Evolutionary conservation across 2,113 vertebrate genomes (phyloP), one percentile per base, ranked within the genome.

Genomic region (Chelonoidis abingdonii): DNA sequence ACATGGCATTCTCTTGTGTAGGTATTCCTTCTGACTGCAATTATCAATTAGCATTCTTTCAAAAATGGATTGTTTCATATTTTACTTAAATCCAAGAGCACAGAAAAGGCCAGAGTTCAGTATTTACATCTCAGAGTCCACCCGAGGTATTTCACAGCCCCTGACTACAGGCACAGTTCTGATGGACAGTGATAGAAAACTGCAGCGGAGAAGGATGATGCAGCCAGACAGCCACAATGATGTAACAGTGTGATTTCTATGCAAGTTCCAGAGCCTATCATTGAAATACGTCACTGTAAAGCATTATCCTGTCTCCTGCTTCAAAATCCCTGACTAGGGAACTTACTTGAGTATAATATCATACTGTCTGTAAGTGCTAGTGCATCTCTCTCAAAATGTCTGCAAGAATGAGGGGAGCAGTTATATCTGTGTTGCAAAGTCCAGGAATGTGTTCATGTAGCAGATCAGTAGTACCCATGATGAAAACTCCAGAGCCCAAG

Each of bases 401-500:
- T 49, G 76, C 24, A 75, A 53, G 53, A 56, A 17, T 38, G 52
- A 72, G 52, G 12, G 62, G 56, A 47, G 1, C 19, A 5, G 27
- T 79, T 69, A 12, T 2, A 24, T 27, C 41, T 25, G 41, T 65
- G 29, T 57, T 80, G 29, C 50, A 49, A 72, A 86, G 81, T n/a
- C 38, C 47, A 56, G 17, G 10, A 50, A 38, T 62, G 8, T 49
- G 81, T 79, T 85, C 75, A 24, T 0, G 0, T 16, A 44, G 53
- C 62, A 1, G 16, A 14, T 8, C 27, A 0, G 29, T 1, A 1
- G 57, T 75, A 3, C n/a, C 17, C 10, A 6, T 38, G 44, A 44
- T 12, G 47, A 52, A 76, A 9, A 13, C 0, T 2, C 41, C 16
- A 0, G 59, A 44, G 24, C 52, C 9, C 0, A 0, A 62, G 79